Evolutionary conservation across 2,888 invertebrate species (phyloP).

Genomic region (Pandemis heparana): DNA sequence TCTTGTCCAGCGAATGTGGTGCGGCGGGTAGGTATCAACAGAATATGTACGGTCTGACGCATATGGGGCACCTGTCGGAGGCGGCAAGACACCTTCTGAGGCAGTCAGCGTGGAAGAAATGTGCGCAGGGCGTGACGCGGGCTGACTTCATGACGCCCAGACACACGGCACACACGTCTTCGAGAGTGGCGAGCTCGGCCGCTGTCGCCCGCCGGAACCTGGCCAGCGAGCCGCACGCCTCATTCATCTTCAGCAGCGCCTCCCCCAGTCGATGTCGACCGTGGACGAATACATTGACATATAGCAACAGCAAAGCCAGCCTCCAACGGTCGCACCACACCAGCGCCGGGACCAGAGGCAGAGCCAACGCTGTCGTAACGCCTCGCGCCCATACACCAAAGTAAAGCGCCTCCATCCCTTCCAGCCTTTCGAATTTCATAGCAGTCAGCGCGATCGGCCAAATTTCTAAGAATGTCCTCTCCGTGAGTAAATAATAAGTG

Average conservation of each 20-base stretch:
- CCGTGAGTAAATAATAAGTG: conserved; percentile 89
- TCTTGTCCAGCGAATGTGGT: conserved; percentile 59
- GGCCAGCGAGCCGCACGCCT: conserved; percentile 87
- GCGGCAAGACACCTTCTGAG: conserved; percentile 89
- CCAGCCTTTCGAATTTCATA: conserved; percentile 87
- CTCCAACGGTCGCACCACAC: conserved; percentile 85
- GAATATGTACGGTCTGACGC: conserved; percentile 88
- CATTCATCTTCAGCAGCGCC: conserved; percentile 82
- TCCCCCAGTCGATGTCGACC: conserved; percentile 87
- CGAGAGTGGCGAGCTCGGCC: conserved; percentile 88
- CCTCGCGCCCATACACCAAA: conserved; percentile 88
- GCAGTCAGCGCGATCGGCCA: conserved; percentile 86
- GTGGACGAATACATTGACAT: conserved; percentile 88
- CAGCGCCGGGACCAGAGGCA: conserved; percentile 84
- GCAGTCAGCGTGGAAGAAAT: conserved; percentile 92
- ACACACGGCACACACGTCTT: conserved; percentile 93
- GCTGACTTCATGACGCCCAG: conserved; percentile 89
- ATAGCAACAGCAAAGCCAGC: conserved; percentile 85
- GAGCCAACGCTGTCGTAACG: conserved; percentile 85
- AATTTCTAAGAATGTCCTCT: conserved; percentile 89
- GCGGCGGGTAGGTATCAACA: conserved; percentile 63
- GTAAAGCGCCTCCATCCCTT: conserved; percentile 90
- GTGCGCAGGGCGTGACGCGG: conserved; percentile 91
- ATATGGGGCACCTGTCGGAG: conserved; percentile 90
- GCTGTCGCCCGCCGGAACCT: conserved; percentile 87